These are phyloP conservation scores for Anodontia alba DNA, from an alignment of 2,888 invertebrate species.

Conservation along the genomic window DNA sequence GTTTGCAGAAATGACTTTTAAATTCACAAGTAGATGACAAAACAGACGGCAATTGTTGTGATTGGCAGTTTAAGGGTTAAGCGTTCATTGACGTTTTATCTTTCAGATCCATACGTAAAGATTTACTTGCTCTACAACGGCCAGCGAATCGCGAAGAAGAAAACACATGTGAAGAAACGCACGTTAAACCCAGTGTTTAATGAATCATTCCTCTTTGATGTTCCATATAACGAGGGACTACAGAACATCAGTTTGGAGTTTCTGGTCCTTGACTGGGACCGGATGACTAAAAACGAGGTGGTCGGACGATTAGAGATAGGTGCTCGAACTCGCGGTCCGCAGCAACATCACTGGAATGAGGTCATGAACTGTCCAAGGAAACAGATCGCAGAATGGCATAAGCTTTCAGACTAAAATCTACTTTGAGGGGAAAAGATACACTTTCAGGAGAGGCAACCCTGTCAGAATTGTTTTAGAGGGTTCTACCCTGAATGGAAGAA, in stretches of 20 bases:
- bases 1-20: too few relatives aligned
- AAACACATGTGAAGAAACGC: constrained; percentile 99
- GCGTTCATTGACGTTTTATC: too few relatives aligned
- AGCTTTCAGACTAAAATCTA: constrained; percentile 90
- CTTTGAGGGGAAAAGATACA: not conserved
- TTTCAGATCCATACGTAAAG: constrained; percentile 96
- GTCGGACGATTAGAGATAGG: constrained; percentile 98
- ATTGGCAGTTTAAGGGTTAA: too few relatives aligned
- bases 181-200: constrained; percentile 99
- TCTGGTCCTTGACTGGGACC: constrained; percentile 97
- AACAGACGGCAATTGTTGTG: too few relatives aligned
- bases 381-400: constrained; percentile 99
- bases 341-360: constrained; percentile 97
- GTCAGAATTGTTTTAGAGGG: too few relatives aligned
- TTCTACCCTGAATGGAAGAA: too few relatives aligned
- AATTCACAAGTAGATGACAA: too few relatives aligned
- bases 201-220: constrained; percentile 99
- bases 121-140: constrained; percentile 98
- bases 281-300: constrained; percentile 99
- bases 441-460: too few relatives aligned
- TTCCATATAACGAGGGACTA: constrained; percentile 92
- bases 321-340: constrained; percentile 85
- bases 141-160: constrained; percentile 99
- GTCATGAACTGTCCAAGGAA: constrained; percentile 98
- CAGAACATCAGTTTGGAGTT: constrained; percentile 93